phyloP scores from a whole-genome alignment of 2,797 vertebrate species.

The Brachymystax lenok region DNA sequence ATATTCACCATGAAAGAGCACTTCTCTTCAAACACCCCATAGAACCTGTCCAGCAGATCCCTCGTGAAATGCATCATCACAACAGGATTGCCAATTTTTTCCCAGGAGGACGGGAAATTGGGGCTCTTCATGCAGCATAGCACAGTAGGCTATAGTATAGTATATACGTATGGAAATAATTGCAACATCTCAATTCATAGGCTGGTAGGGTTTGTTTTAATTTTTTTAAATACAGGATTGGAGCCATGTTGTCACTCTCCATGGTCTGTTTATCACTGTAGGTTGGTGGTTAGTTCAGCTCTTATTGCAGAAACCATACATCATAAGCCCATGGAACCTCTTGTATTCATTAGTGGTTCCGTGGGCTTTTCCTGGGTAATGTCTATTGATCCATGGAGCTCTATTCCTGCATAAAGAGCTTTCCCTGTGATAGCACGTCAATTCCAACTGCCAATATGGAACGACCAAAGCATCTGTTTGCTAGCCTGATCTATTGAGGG shows the following conservation, averaged over 20 bases:
- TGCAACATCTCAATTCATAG: too few relatives aligned
- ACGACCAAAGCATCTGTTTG: slow-evolving; percentile 40
- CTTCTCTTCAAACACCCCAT: slow-evolving; percentile 22
- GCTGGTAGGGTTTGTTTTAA: too few relatives aligned
- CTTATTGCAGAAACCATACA: neutral
- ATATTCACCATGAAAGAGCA: slow-evolving; percentile 12
- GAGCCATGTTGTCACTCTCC: neutral
- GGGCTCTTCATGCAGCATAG: too few relatives aligned
- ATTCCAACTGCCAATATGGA: slow-evolving; percentile 54
- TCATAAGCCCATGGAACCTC: slow-evolving; percentile 40
- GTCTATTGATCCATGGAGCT: slow-evolving; percentile 68
- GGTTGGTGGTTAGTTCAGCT: neutral
- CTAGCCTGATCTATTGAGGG: slow-evolving; percentile 31
- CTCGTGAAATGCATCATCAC: slow-evolving; percentile 12
- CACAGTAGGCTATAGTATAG: too few relatives aligned
- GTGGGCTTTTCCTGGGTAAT: slow-evolving; percentile 62
- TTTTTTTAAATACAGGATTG: too few relatives aligned
- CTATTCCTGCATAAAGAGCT: slow-evolving; percentile 58
- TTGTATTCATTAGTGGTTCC: slow-evolving; percentile 73
- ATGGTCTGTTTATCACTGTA: neutral
- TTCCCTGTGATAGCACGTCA: slow-evolving; percentile 48
- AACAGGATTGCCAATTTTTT: neutral
- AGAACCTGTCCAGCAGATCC: slow-evolving; percentile 33
- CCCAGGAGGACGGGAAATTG: neutral
- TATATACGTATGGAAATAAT: too few relatives aligned